Base-by-base conservation (phyloP, 2,888 invertebrate species). In the Terebella lapidaria region DNA sequence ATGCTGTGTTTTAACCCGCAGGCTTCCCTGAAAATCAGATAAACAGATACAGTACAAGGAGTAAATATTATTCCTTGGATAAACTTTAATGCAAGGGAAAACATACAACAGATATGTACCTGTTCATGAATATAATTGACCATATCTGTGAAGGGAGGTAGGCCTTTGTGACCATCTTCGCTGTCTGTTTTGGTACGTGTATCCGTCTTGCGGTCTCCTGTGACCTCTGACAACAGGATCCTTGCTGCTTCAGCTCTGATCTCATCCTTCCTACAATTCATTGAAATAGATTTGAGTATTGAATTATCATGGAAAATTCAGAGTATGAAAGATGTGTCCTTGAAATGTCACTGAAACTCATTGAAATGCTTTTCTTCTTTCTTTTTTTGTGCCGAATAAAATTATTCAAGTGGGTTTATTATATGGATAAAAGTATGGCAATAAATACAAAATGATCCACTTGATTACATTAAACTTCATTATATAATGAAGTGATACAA, bases 91-190 rank as follows among this genome's bases (percentile, higher is more conserved):
- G n/a, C 42, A 35, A 35, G 42, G 42, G n/a, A 35, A 35, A 35
- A 35, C 10, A n/a, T 15, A 35, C 42, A 35, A 35, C n/a, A 15
- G 10, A 49, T n/a, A 5, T 24, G 24, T 10, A 49, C 49, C 49
- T n/a, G 15, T 58, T 86, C 86, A 81, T 87, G 84, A 4, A 92
- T 83, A 72, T 90, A 89, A 60, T 84, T 83, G 56, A 89, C 86
- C 74, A 92, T 86, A 25, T 87, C 85, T 3, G 85, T 83, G 72
- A 93, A 93, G 65, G 86, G 84, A 2, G 92, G 92, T 66, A 76
- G 55, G 4, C 56, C 56, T 54, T 52, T 22, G 18, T 24, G n/a
- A 26, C 54, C 26, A 25, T 28, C 26, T 22, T 49, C 42, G 24
- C 60, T 54, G 26, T 53, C 28, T 5, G 42, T 45, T 26, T 58